These are phyloP conservation scores for Archilochus colubris DNA, from an alignment of 2,113 vertebrate genomes.

Conservation along the genomic window DNA sequence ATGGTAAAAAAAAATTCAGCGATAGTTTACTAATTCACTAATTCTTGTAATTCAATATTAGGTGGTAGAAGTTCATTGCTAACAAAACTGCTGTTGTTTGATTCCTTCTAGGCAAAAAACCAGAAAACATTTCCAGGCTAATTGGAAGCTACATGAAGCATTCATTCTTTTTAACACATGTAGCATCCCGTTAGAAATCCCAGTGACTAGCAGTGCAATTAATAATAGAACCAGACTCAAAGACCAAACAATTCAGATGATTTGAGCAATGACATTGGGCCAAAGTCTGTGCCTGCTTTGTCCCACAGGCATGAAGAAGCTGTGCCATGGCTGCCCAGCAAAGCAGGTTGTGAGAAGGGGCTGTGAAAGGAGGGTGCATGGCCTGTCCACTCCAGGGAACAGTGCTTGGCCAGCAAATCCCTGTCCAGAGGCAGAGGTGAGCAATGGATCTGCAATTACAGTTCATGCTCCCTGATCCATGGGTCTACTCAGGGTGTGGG, in stretches of 20 bases:
- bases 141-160: not conserved
- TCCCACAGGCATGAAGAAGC: not conserved
- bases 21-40: slow-evolving; percentile 32
- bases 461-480: not conserved
- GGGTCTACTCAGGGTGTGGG: not conserved
- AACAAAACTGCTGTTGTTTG: slow-evolving; percentile 49
- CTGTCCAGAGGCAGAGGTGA: not conserved
- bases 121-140: slow-evolving; percentile 50
- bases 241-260: not conserved
- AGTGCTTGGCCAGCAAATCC: not conserved
- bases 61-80: not conserved
- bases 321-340: not conserved
- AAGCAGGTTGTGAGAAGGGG: not conserved
- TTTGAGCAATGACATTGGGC: not conserved
- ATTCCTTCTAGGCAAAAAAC: slow-evolving; percentile 31
- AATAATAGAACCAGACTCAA: not conserved
- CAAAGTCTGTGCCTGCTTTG: not conserved
- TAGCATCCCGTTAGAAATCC: not conserved
- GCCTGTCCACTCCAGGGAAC: not conserved
- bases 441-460: not conserved
- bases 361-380: not conserved
- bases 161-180: not conserved
- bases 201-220: not conserved
- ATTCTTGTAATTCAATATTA: not conserved
- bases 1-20: not conserved